These are phyloP conservation scores for Ganaspis sp. DNA, from an alignment of 1,140 invertebrate genomes.

Conservation along the genomic window DNA sequence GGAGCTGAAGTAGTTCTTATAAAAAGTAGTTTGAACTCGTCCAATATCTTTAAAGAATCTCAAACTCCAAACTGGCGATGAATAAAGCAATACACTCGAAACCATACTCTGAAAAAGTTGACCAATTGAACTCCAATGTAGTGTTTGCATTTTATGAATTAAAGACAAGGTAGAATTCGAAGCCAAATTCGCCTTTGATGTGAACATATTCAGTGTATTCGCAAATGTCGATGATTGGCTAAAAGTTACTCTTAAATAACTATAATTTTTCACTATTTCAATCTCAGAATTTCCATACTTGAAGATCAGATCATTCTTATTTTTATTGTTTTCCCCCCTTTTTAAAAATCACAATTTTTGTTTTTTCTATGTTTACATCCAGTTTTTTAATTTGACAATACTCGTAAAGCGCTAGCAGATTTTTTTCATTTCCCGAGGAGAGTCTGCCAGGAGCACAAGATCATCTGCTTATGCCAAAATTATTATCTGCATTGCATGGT, in stretches of 20 bases:
- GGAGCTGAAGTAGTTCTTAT: too few species aligned
- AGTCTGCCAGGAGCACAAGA: constrained; percentile 45
- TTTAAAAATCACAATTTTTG: constrained; percentile 52
- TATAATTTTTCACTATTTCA: constrained; percentile 11
- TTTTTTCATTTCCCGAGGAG: constrained; percentile 33
- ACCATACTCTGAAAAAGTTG: neutral
- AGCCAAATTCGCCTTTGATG: neutral
- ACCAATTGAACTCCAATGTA: neutral
- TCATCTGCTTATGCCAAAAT: constrained; percentile 51
- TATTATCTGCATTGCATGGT: constrained; percentile 34
- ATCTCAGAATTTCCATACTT: neutral
- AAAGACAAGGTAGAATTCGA: neutral
- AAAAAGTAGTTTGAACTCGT: too few species aligned
- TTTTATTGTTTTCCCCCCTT: constrained; percentile 37
- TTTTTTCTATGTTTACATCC: constrained; percentile 49
- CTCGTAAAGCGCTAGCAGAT: constrained; percentile 39
- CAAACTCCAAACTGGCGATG: too few species aligned
- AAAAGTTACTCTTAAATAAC: neutral
- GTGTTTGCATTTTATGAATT: neutral
- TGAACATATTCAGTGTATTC: neutral
- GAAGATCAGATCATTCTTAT: neutral
- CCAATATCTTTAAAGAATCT: too few species aligned
- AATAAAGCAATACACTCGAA: too few species aligned
- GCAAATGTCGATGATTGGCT: neutral
- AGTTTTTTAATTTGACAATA: constrained; percentile 44